Conservation (phyloP, 1,140 invertebrate species). For the Agrypnia vestita region DNA sequence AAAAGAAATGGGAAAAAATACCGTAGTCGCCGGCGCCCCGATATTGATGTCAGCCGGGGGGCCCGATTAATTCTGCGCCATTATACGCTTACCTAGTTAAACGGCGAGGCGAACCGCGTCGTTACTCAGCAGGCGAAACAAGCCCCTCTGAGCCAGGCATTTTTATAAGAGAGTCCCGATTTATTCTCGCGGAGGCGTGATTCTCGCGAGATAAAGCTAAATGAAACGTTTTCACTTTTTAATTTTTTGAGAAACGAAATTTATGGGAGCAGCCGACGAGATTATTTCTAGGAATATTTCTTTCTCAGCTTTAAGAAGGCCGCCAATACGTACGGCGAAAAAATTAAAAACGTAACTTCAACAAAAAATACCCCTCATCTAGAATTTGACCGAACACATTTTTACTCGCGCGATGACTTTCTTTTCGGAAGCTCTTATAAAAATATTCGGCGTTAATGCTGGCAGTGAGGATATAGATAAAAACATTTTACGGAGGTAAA, state of each 20-base stretch:
- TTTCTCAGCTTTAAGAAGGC: no score
- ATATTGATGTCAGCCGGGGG: constrained; percentile 47
- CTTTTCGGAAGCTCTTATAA: neutral
- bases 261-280: neutral
- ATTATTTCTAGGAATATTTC: no score
- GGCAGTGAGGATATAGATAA: constrained; percentile 10
- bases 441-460: constrained; percentile 3
- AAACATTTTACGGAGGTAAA: constrained; percentile 33
- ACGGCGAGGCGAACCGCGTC: constrained; percentile 11
- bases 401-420: no score
- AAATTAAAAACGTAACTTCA: neutral
- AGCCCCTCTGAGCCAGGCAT: constrained; percentile 19
- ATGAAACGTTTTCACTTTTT: neutral
- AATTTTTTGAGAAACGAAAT: neutral
- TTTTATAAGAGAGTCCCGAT: constrained; percentile 28
- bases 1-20: constrained; percentile 57
- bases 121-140: constrained; percentile 17
- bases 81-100: constrained; percentile 47
- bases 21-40: constrained; percentile 38
- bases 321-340: neutral
- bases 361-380: neutral
- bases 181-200: no score
- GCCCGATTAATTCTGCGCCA: constrained; percentile 45
- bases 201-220: neutral
- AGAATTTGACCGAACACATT: no score